Percentiles rank a stretch among this genome's conserved stretches.
These are phyloP conservation scores for Megalops cyprinoides DNA, from an alignment of 2,797 vertebrate genomes.

Conservation along the genomic window DNA sequence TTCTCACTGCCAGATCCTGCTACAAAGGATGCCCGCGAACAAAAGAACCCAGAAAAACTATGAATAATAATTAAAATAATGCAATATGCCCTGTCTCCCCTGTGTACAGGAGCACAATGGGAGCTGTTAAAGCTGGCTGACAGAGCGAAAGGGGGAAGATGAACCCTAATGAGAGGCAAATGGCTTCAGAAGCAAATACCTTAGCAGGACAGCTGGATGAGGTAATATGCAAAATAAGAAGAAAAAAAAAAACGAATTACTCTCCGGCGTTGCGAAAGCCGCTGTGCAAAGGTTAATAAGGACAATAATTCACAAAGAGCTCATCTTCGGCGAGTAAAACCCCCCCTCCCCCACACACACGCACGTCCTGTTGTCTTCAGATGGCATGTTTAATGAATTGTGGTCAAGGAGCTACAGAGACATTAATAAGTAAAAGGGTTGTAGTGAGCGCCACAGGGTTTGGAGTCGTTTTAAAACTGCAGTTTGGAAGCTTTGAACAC, in stretches of 20 bases:
- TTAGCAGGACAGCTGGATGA: neutral
- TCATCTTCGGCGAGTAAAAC: neutral
- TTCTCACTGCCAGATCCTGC: neutral
- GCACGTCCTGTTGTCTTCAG: too few relatives aligned
- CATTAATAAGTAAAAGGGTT: too few relatives aligned
- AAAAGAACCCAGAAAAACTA: neutral
- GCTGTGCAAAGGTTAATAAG: slow-evolving; percentile 6
- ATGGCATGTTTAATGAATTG: too few relatives aligned
- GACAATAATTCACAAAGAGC: neutral
- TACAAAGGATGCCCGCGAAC: neutral
- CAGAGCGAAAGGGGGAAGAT: neutral
- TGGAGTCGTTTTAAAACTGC: too few relatives aligned
- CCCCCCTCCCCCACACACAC: neutral
- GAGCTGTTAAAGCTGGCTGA: slow-evolving; percentile 4
- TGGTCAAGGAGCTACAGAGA: too few relatives aligned
- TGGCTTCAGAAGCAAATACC: slow-evolving; percentile 10
- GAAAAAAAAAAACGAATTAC: slow-evolving; percentile 22
- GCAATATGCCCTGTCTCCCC: neutral
- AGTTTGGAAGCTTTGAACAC: too few relatives aligned
- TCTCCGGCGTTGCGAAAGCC: neutral
- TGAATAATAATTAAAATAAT: neutral
- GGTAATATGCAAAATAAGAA: slow-evolving; percentile 16
- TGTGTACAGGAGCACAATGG: neutral
- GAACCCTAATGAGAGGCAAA: neutral
- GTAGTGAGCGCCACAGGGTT: too few relatives aligned